These are phyloP conservation scores for Tretioscincus oriximinensis DNA, from an alignment of 2,113 vertebrate genomes.

Conservation along the genomic window DNA sequence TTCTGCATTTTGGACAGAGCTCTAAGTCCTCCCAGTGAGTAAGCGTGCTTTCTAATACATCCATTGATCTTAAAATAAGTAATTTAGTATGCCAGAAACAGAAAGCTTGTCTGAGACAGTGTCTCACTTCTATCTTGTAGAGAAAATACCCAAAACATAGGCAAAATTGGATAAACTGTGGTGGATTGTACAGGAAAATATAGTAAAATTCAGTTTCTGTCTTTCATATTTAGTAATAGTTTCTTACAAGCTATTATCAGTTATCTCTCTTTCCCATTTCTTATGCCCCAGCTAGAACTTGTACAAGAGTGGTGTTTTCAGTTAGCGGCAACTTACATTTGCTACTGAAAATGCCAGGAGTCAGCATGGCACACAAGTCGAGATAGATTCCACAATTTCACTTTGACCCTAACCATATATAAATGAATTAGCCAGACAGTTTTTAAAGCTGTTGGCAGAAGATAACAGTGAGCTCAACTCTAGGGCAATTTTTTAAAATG, in stretches of 20 bases:
- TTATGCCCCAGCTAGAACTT: background rate
- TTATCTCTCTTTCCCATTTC: background rate
- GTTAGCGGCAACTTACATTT: slow-evolving; percentile 5
- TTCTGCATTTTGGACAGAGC: too few relatives aligned
- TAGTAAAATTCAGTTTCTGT: background rate
- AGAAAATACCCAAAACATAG: background rate
- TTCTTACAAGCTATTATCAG: background rate
- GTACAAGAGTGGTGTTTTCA: slow-evolving; percentile 6
- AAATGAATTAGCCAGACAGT: slow-evolving; percentile 62
- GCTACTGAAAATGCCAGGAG: slow-evolving; percentile 22
- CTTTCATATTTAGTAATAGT: background rate
- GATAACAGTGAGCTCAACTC: slow-evolving; percentile 62
- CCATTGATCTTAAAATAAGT: too few relatives aligned
- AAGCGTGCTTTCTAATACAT: too few relatives aligned
- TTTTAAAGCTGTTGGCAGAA: slow-evolving; percentile 60
- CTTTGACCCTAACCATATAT: slow-evolving; percentile 45
- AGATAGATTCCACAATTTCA: slow-evolving; percentile 38
- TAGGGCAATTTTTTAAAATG: slow-evolving; percentile 59
- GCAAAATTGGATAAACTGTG: background rate
- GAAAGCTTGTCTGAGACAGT: too few relatives aligned
- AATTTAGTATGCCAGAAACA: too few relatives aligned
- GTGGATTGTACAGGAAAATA: background rate
- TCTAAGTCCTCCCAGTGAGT: too few relatives aligned
- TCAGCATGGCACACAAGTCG: slow-evolving; percentile 31
- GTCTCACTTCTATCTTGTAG: background rate